Conservation (phyloP, 2,888 invertebrate genomes). For the Geotrupes spiniger region DNA sequence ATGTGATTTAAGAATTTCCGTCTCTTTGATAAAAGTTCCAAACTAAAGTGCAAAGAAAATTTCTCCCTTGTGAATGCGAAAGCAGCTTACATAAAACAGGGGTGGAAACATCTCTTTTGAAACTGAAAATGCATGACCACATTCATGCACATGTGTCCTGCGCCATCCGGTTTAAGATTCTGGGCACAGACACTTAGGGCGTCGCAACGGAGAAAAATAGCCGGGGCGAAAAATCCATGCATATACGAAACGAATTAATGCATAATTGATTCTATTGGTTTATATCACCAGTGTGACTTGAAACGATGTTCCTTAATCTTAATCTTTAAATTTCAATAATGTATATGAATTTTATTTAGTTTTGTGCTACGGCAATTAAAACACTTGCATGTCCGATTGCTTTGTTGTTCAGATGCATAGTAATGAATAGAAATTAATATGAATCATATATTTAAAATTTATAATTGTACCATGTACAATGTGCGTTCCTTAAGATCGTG, state of each 20-base stretch:
- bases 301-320: too few relatives aligned
- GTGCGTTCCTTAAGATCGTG: conserved; percentile 6
- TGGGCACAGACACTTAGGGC: conserved; percentile 33
- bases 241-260: too few relatives aligned
- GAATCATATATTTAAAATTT: too few relatives aligned
- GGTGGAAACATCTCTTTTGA: conserved; percentile 48
- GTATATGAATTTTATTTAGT: too few relatives aligned
- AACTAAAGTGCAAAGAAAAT: conserved; percentile 48
- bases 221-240: too few relatives aligned
- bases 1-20: conserved; percentile 24
- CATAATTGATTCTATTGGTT: too few relatives aligned
- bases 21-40: conserved; percentile 25
- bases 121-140: conserved; percentile 50
- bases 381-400: too few relatives aligned
- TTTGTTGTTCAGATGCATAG: too few relatives aligned
- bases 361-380: too few relatives aligned
- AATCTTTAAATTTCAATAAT: too few relatives aligned
- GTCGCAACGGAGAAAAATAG: conserved; percentile 27
- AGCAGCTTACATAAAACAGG: conserved; percentile 48
- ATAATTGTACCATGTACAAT: conserved; percentile 1
- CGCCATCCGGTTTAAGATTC: conserved; percentile 38
- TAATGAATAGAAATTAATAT: too few relatives aligned
- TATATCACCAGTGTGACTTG: too few relatives aligned
- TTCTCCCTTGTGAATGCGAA: conserved; percentile 51
- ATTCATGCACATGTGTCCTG: conserved; percentile 46